Evolutionary conservation across 2,113 vertebrate genomes (phyloP).

Genomic region (Siphamia tubifer): DNA sequence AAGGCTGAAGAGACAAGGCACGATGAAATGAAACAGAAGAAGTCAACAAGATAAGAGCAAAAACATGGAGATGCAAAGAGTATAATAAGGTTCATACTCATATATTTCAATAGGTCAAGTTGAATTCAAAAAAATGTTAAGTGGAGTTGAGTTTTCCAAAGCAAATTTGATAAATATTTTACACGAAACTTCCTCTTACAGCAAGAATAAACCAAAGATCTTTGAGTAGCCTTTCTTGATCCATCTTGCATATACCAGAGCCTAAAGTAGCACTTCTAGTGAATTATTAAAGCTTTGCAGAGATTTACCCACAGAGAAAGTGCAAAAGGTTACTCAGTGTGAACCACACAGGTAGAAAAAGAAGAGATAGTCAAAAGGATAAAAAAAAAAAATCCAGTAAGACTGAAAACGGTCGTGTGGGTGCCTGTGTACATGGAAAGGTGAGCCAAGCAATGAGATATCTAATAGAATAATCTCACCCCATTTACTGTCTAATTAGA

Average conservation of each 20-base stretch:
- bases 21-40: not conserved
- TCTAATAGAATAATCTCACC: conserved; percentile 37
- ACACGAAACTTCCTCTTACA: not conserved
- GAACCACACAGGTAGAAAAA: conserved; percentile 22
- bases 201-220: conserved; percentile 26
- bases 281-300: conserved; percentile 58
- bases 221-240: not conserved
- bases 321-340: conserved; percentile 34
- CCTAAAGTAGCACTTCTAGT: conserved; percentile 6
- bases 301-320: conserved; percentile 34
- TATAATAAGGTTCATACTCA: not conserved
- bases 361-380: not conserved
- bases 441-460: not conserved
- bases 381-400: not conserved
- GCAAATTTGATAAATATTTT: conserved; percentile 31
- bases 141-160: conserved; percentile 1
- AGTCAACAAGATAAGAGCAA: not conserved
- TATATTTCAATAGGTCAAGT: not conserved
- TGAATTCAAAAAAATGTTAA: conserved; percentile 7
- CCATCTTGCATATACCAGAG: conserved; percentile 2
- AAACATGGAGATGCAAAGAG: not conserved
- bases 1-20: conserved; percentile 77
- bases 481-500: conserved; percentile 52
- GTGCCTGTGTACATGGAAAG: not conserved
- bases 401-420: not conserved